Evolutionary conservation across 2,113 vertebrate genomes (phyloP), one percentile per base, ranked within the genome.

Genomic region (Pungitius pungitius): DNA sequence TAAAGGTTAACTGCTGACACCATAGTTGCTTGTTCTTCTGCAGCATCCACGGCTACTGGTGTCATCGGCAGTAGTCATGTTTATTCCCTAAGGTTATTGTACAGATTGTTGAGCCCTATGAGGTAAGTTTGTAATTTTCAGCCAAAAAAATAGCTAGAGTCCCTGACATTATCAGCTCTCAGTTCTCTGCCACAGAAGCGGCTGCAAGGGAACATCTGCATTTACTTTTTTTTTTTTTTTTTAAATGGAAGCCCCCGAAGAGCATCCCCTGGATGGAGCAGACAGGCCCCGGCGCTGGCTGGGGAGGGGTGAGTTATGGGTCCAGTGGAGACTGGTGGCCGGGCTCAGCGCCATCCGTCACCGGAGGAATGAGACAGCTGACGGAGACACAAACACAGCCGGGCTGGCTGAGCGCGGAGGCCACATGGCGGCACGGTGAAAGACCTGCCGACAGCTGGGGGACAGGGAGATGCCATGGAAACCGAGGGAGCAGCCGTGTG

Each of bases 311-410:
- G 81, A 86, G 70, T 86, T 89, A 87, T 88, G 82, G 73, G 64
- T 76, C 51, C 43, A 40, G 63, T 81, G 75, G 90, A 91, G 87
- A 61, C 90, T 69, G 57, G 15, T 12, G 74, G 84, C 81, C 57
- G 76, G 77, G 78, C 76, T 73, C 79, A 62, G 74, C 85, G 88
- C 89, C 75, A 91, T 78, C 82, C 79, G 80, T 87, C 86, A 91
- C 86, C 86, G 59, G 80, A 81, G 88, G 90, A 92, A 91, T 92
- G 90, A 89, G 88, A 91, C 91, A 94, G 93, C 92, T 94, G 90
- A 87, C 82, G 73, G 77, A 79, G 72, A 61, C 84, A 88, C 85
- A 89, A 79, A 81, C 75, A 69, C 51, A 86, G 73, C 61, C 81
- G 73, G 81, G 81, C 86, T 87, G 80, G 83, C 88, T 80, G 82